These are phyloP conservation scores for Apodemia duryi DNA, from an alignment of 2,888 invertebrate species.

Conservation along the genomic window DNA sequence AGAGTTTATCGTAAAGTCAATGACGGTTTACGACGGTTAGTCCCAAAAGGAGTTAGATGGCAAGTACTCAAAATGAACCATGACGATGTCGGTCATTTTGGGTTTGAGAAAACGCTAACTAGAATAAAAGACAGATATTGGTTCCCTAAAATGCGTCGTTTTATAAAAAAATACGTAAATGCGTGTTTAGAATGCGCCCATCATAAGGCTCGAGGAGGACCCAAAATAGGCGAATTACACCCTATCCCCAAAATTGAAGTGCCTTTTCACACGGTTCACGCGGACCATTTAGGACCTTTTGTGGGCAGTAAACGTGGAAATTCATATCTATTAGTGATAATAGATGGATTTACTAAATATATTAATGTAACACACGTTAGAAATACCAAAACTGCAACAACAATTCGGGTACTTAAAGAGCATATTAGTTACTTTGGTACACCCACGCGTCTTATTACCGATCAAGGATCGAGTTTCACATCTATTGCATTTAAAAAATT, in stretches of 20 bases:
- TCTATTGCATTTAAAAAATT: background rate
- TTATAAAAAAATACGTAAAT: no score
- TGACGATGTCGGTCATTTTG: constrained; percentile 27
- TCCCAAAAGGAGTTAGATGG: constrained; percentile 20
- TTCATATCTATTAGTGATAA: background rate
- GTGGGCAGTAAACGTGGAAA: background rate
- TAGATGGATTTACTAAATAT: background rate
- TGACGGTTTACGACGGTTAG: constrained; percentile 29
- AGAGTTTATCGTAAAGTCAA: constrained; percentile 24
- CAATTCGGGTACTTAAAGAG: background rate
- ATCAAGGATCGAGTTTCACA: background rate
- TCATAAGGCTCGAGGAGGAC: constrained; percentile 20
- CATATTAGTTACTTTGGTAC: background rate
- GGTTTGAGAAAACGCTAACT: constrained; percentile 25
- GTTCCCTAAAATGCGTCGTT: constrained; percentile 7
- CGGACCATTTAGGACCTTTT: background rate
- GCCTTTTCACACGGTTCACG: no score
- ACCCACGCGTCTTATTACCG: background rate
- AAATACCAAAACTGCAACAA: background rate
- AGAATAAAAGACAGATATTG: background rate
- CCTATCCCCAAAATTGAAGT: background rate
- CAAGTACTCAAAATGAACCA: constrained; percentile 4
- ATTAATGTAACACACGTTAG: background rate
- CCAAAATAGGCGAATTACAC: background rate
- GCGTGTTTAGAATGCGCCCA: no score